These are phyloP conservation scores for Agrochola litura DNA, from an alignment of 2,888 invertebrate species.

Conservation along the genomic window DNA sequence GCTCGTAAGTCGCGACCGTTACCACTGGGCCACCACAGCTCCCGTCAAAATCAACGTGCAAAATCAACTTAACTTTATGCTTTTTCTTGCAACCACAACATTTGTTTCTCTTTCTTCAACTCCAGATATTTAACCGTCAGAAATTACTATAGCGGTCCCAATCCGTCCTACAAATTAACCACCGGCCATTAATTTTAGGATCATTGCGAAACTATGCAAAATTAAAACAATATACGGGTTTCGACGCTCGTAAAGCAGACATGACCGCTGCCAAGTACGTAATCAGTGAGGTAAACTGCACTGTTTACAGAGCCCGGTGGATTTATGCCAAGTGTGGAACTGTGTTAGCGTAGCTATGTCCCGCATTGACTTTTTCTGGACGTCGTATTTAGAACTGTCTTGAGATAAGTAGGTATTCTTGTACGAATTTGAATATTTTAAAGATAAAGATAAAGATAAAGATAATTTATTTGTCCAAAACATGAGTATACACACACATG, in stretches of 20 bases:
- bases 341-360: constrained; percentile 52
- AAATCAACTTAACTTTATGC: too few relatives aligned
- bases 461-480: too few relatives aligned
- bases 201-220: constrained; percentile 19
- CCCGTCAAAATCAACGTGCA: too few relatives aligned
- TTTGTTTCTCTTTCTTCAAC: background rate
- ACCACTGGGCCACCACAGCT: too few relatives aligned
- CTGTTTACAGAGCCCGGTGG: constrained; percentile 62
- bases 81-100: background rate
- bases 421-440: background rate
- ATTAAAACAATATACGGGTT: constrained; percentile 37
- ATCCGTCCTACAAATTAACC: constrained; percentile 2
- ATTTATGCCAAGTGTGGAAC: constrained; percentile 65
- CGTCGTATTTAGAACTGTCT: too few relatives aligned
- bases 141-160: constrained; percentile 1
- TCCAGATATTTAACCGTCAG: background rate
- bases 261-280: constrained; percentile 52
- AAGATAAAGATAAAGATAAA: too few relatives aligned
- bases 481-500: too few relatives aligned
- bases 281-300: constrained; percentile 55
- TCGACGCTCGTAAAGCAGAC: constrained; percentile 34
- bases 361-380: constrained; percentile 37
- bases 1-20: too few relatives aligned
- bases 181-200: constrained; percentile 13
- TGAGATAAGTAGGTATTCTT: background rate